These are phyloP conservation scores for Pithys albifrons DNA, from an alignment of 2,113 vertebrate species.

Conservation along the genomic window DNA sequence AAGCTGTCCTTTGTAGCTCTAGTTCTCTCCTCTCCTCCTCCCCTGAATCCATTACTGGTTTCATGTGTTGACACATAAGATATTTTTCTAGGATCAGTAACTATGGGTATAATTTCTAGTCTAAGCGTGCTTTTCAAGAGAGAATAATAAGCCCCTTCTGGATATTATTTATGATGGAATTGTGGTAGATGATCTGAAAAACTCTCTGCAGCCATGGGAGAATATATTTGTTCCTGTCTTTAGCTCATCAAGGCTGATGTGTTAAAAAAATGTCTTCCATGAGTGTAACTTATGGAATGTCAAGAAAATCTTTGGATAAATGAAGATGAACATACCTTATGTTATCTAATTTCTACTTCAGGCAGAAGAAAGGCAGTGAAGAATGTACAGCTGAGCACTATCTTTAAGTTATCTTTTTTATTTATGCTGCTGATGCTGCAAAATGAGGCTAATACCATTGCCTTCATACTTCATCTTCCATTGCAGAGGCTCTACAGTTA, in stretches of 20 bases:
- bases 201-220: not conserved
- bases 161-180: not conserved
- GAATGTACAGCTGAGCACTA: not conserved
- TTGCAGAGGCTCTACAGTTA: not conserved
- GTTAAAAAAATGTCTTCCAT: not conserved
- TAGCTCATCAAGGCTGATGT: not conserved
- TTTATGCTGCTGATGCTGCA: not conserved
- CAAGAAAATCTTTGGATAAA: not conserved
- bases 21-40: not conserved
- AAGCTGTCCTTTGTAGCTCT: not conserved
- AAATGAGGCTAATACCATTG: not conserved
- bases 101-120: not conserved
- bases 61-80: not conserved
- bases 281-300: not conserved
- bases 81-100: not conserved
- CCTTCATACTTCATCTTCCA: not conserved
- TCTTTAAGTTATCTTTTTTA: not conserved
- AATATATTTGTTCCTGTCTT: not conserved
- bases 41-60: not conserved
- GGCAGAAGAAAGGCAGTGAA: not conserved
- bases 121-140: not conserved
- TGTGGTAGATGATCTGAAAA: not conserved
- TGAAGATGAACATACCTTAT: not conserved
- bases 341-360: not conserved
- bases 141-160: not conserved